Percentiles rank a stretch among this genome's conserved stretches.
phyloP scores from a whole-genome alignment of 1,140 invertebrate species.

The Pseudomyrmex pallidus region DNA sequence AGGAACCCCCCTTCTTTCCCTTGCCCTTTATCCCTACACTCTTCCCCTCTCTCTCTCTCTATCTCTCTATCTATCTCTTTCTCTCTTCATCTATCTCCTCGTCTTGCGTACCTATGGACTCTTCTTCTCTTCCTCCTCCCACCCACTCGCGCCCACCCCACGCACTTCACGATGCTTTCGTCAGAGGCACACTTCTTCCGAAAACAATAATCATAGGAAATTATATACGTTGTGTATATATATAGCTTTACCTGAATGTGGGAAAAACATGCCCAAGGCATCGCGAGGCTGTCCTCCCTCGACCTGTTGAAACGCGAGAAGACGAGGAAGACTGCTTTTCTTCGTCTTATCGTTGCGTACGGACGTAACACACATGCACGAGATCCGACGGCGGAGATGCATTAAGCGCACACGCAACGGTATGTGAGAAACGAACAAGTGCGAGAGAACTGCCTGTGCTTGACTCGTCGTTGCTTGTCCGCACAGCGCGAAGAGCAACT shows the following conservation, averaged over 20 bases:
- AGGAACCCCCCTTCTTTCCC: constrained; percentile 15
- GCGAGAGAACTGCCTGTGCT: background rate
- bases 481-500: background rate
- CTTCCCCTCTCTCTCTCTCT: no score
- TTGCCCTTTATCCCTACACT: background rate
- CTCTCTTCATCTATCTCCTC: background rate
- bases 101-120: no score
- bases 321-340: constrained; percentile 8
- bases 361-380: constrained; percentile 35
- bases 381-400: background rate
- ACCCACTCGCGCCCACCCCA: background rate
- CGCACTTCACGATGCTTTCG: constrained; percentile 19
- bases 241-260: constrained; percentile 79
- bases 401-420: constrained; percentile 43
- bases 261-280: constrained; percentile 78
- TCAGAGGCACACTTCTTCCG: background rate
- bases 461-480: background rate
- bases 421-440: constrained; percentile 1
- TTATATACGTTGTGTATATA: background rate
- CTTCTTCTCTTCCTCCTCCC: background rate
- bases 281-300: constrained; percentile 66
- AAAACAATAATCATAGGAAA: background rate
- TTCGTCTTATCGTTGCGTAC: constrained; percentile 45
- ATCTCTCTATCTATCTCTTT: background rate
- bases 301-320: background rate